phyloP scores from a whole-genome alignment of 2,888 invertebrate species.

The Agonopterix subpropinquella region DNA sequence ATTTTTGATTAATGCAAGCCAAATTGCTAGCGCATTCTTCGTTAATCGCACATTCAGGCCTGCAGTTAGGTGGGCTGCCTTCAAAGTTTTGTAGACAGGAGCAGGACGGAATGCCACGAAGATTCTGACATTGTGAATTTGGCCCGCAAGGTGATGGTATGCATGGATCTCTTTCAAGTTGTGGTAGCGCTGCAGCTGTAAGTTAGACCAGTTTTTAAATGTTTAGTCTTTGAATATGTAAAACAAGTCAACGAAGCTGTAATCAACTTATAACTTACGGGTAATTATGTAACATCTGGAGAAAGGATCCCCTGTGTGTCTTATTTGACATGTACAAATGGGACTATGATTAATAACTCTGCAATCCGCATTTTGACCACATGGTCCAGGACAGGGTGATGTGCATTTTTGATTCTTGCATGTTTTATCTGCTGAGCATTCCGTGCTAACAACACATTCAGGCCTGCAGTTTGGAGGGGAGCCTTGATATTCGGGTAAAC shows the following conservation, averaged over 20 bases:
- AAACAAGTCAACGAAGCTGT: neutral
- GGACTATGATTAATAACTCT: slow-evolving; percentile 83
- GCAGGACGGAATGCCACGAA: slow-evolving; percentile 74
- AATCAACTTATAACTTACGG: slow-evolving; percentile 33
- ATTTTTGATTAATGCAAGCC: slow-evolving; percentile 81
- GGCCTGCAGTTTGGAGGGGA: slow-evolving; percentile 83
- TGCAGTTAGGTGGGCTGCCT: slow-evolving; percentile 81
- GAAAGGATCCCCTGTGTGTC: slow-evolving; percentile 79
- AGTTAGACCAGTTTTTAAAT: slow-evolving; percentile 8
- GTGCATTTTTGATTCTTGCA: slow-evolving; percentile 82
- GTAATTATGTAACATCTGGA: slow-evolving; percentile 75
- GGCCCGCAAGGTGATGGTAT: slow-evolving; percentile 81
- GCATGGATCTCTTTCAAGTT: slow-evolving; percentile 74
- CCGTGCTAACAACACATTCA: slow-evolving; percentile 83
- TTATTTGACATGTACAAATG: slow-evolving; percentile 79
- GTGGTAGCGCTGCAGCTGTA: slow-evolving; percentile 43
- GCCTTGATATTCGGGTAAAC: slow-evolving; percentile 80
- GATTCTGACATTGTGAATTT: slow-evolving; percentile 76
- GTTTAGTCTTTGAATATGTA: neutral
- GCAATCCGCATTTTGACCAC: slow-evolving; percentile 82
- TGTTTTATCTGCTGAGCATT: slow-evolving; percentile 78
- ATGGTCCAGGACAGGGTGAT: slow-evolving; percentile 83
- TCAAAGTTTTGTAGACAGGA: slow-evolving; percentile 78
- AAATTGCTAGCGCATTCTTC: slow-evolving; percentile 80
- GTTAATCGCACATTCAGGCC: slow-evolving; percentile 80